Percentiles rank a stretch among this genome's conserved stretches.
Conservation (phyloP, 2,888 invertebrate species). For the Hermaeophaga mercurialis region DNA sequence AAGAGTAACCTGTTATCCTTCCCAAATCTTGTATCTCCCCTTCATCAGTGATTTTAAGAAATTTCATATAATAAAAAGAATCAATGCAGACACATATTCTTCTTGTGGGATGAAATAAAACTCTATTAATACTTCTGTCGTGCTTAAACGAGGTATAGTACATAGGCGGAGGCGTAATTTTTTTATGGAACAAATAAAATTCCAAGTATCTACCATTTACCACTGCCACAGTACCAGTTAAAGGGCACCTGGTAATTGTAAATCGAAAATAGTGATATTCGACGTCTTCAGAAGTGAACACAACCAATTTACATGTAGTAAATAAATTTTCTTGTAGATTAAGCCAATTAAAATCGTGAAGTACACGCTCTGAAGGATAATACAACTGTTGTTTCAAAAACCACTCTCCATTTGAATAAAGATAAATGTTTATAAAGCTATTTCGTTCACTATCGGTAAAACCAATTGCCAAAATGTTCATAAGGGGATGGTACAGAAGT, state of each 20-base stretch:
- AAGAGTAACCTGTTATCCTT: background rate
- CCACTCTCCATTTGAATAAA: constrained; percentile 39
- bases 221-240: constrained; percentile 66
- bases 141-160: constrained; percentile 65
- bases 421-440: constrained; percentile 38
- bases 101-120: constrained; percentile 62
- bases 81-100: constrained; percentile 37
- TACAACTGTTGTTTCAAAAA: constrained; percentile 41
- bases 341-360: constrained; percentile 35
- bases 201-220: constrained; percentile 76
- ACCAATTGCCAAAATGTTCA: constrained; percentile 34
- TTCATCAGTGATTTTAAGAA: constrained; percentile 21
- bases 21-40: constrained; percentile 6
- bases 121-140: constrained; percentile 63
- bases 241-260: constrained; percentile 28
- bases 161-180: constrained; percentile 86
- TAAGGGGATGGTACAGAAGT: constrained; percentile 36
- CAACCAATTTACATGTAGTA: constrained; percentile 32
- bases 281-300: constrained; percentile 32
- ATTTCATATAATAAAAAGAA: constrained; percentile 25
- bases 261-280: constrained; percentile 32
- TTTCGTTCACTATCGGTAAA: constrained; percentile 22
- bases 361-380: constrained; percentile 24
- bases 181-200: constrained; percentile 74
- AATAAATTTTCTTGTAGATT: constrained; percentile 28